Conservation (phyloP, 2,797 vertebrate genomes). For the Etheostoma perlongum region DNA sequence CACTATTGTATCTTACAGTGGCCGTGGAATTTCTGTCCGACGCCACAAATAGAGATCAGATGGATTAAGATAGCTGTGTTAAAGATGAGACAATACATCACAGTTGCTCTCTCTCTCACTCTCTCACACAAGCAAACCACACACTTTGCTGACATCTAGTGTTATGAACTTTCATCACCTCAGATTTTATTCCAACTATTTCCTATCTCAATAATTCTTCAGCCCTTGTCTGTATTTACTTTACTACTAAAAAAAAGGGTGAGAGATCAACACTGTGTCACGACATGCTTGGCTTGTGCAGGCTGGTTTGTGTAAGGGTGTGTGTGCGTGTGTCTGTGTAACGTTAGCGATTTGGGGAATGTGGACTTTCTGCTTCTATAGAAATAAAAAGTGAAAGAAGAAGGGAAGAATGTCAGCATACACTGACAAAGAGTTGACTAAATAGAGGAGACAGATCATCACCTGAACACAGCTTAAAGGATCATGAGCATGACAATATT, state of each 20-base stretch:
- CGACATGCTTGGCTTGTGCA: not conserved
- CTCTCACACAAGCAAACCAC: not conserved
- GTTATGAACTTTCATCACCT: conserved; percentile 43
- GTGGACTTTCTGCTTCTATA: not conserved
- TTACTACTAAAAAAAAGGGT: too few species aligned
- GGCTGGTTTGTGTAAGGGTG: not conserved
- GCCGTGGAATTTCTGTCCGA: not conserved
- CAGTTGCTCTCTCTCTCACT: not conserved
- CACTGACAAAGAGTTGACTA: not conserved
- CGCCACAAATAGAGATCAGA: not conserved
- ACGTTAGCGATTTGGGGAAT: not conserved
- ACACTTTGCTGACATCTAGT: conserved; percentile 73
- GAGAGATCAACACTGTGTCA: conserved; percentile 5
- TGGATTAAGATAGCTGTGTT: not conserved
- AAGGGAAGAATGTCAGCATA: not conserved
- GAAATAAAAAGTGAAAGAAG: conserved; percentile 1
- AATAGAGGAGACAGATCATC: not conserved
- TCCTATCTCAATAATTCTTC: not conserved
- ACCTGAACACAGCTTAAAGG: not conserved
- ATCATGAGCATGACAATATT: not conserved
- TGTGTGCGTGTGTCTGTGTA: not conserved
- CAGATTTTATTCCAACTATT: not conserved
- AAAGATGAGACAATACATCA: not conserved
- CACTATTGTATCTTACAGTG: not conserved
- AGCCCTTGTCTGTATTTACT: not conserved